Base-by-base conservation (phyloP, 2,888 invertebrate genomes). In the Lepas anatifera region DNA sequence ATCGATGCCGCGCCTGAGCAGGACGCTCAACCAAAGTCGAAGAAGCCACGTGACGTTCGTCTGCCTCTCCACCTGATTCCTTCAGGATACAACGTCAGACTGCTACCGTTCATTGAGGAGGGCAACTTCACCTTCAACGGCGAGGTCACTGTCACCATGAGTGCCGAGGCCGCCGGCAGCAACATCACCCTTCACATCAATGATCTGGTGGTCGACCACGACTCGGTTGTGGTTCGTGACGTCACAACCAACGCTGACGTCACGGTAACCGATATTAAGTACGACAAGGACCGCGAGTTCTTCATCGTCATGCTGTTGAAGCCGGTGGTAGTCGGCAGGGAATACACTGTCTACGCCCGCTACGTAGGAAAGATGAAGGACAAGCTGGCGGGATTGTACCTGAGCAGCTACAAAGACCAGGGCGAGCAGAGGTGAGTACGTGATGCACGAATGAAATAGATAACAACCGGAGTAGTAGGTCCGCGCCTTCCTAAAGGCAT, bases 361-460 rank as follows among this genome's bases (percentile, higher is more conserved):
- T 94, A 87, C 77, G 81, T 83, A 8, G 93, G 92, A 0, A 81
- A 85, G 71, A 81, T 93, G 68, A 88, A 88, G 76, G 89, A 91
- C 77, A 84, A 87, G 74, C 81, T 92, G 46, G 86, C 88, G 76
- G 92, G 92, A 63, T 91, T 92, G 79, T 92, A 92, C 77, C 84
- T 90, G 75, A 91, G 90, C 80, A 89, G 89, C 0, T 92, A 92
- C 78, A 83, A 83, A 75, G 78, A 83, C 67, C 84, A 85, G 73
- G 84, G 84, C 73, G 87, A 87, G 74, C 82, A 86, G 69, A 89
- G n/a, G n/a, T n/a, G n/a, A n/a, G n/a, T n/a, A n/a, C n/a, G n/a
- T n/a, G n/a, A n/a, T n/a, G n/a, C n/a, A n/a, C n/a, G n/a, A n/a
- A n/a, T n/a, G n/a, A n/a, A n/a, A n/a, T n/a, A n/a, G n/a, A n/a